These are phyloP conservation scores for Augiades crinisus DNA, from an alignment of 2,888 invertebrate species.

Conservation along the genomic window DNA sequence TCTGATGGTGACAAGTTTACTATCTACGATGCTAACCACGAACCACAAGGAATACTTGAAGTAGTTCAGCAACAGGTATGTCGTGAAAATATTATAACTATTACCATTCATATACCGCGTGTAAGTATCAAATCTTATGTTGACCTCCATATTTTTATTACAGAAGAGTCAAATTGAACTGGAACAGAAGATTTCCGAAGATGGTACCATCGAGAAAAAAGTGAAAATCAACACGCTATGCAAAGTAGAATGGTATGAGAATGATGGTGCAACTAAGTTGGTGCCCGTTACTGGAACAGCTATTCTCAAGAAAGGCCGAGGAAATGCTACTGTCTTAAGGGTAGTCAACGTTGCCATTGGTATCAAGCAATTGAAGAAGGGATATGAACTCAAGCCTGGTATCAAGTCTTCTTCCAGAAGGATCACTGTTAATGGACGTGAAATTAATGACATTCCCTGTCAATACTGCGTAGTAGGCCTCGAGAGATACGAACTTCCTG, in stretches of 20 bases:
- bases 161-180: conserved; percentile 75
- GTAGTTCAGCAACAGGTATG: conserved; percentile 84
- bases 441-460: conserved; percentile 85
- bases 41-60: conserved; percentile 85
- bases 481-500: conserved; percentile 85
- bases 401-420: conserved; percentile 83
- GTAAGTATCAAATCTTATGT: too few species aligned
- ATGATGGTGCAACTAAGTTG: conserved; percentile 81
- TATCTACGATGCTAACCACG: conserved; percentile 85
- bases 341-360: conserved; percentile 82
- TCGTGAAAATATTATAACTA: not conserved
- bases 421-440: conserved; percentile 82
- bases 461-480: conserved; percentile 84
- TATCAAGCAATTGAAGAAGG: conserved; percentile 75
- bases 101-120: too few species aligned
- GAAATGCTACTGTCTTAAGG: conserved; percentile 76
- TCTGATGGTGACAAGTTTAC: conserved; percentile 87
- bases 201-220: conserved; percentile 81
- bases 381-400: conserved; percentile 84
- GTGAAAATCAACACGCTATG: conserved; percentile 83
- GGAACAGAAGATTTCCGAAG: conserved; percentile 65
- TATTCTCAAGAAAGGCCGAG: conserved; percentile 74
- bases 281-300: conserved; percentile 82
- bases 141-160: too few species aligned
- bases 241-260: conserved; percentile 86